phyloP scores from a whole-genome alignment of 92 coral and sea anemone genomes.

The Phenganax marumi region DNA sequence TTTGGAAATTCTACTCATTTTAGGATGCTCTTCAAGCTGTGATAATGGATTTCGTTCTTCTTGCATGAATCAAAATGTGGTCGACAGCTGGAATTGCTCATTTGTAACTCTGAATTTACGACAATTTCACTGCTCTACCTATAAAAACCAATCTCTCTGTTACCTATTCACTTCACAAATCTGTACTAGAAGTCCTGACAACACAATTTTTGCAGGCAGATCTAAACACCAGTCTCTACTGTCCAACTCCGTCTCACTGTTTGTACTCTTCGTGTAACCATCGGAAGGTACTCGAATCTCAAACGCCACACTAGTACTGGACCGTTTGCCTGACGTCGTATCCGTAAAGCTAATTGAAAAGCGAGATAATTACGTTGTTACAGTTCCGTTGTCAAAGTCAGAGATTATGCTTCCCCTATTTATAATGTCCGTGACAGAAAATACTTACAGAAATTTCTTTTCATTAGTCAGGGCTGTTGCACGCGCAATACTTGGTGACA shows the following conservation, averaged over 20 bases:
- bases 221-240: conserved; percentile 34
- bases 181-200: conserved; percentile 32
- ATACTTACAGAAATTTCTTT: conserved; percentile 40
- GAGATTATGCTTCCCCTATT: not conserved
- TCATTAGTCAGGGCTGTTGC: conserved; percentile 28
- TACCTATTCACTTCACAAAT: conserved; percentile 35
- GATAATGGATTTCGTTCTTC: too few relatives aligned
- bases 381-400: too few relatives aligned
- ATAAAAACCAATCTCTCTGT: not conserved
- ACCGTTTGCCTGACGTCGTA: conserved; percentile 73
- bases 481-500: conserved; percentile 38
- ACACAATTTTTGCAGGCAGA: conserved; percentile 19
- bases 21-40: too few relatives aligned
- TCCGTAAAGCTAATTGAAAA: conserved; percentile 72
- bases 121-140: too few relatives aligned
- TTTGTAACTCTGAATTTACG: too few relatives aligned
- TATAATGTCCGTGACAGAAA: not conserved
- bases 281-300: conserved; percentile 87
- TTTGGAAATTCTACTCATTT: too few relatives aligned
- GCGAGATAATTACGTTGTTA: not conserved
- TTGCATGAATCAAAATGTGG: too few relatives aligned
- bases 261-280: conserved; percentile 61
- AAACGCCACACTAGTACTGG: conserved; percentile 80
- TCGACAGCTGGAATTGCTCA: too few relatives aligned
- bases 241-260: conserved; percentile 37